Conservation (phyloP, 2,888 invertebrate species). For the Invenusta paracnida region DNA sequence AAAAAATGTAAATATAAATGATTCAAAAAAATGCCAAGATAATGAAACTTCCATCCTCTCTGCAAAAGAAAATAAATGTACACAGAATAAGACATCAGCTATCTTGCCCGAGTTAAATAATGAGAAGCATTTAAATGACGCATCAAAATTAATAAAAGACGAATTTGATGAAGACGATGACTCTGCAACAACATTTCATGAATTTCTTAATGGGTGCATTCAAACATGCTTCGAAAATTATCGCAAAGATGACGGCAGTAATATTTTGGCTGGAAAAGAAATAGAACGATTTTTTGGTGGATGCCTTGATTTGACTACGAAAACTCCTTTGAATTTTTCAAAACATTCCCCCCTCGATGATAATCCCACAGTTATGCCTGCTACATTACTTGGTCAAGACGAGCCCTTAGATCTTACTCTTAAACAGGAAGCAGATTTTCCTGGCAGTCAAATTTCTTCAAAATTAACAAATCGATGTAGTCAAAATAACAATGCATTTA, state of each 20-base stretch:
- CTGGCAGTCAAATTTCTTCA: background rate
- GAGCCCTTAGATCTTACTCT: conserved; percentile 5
- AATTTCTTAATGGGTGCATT: conserved; percentile 7
- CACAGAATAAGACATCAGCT: background rate
- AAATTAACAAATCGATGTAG: background rate
- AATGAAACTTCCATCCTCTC: no score
- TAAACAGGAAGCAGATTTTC: background rate
- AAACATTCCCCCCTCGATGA: background rate
- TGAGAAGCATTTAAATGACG: background rate
- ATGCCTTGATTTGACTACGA: background rate
- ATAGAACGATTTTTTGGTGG: background rate
- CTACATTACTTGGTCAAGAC: background rate
- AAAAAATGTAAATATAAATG: background rate
- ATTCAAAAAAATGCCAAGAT: no score
- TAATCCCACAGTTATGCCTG: no score
- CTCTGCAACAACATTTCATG: background rate
- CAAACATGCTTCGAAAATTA: background rate
- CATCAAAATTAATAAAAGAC: background rate
- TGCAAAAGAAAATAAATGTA: background rate
- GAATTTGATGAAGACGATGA: background rate
- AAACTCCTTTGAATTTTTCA: background rate
- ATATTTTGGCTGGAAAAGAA: background rate
- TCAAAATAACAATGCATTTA: background rate
- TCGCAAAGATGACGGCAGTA: background rate
- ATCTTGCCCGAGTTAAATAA: background rate